Conservation (phyloP, 2,888 invertebrate genomes). For the Aleiodes testaceus region DNA sequence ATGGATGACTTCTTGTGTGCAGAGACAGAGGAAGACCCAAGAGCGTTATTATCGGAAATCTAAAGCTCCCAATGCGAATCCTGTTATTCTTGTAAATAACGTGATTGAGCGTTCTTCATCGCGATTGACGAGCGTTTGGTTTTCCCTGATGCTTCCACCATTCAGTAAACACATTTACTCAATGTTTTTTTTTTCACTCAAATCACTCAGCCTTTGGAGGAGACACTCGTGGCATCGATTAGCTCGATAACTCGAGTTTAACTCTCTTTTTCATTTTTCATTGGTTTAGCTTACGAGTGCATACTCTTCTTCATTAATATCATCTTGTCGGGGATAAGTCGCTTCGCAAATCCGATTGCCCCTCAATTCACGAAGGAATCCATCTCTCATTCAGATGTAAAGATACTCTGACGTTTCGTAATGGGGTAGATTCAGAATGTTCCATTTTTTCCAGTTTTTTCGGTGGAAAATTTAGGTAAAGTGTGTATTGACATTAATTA, state of each 20-base stretch:
- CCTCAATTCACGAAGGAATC: conserved; percentile 38
- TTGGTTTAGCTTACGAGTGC: conserved; percentile 33
- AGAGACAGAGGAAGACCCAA: conserved; percentile 24
- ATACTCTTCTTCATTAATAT: conserved; percentile 45
- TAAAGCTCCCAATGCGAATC: conserved; percentile 46
- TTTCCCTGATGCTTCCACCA: conserved; percentile 30
- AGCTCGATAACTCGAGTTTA: conserved; percentile 6
- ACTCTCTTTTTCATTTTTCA: conserved; percentile 32
- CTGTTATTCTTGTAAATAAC: conserved; percentile 46
- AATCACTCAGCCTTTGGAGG: not conserved
- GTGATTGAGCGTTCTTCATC: conserved; percentile 46
- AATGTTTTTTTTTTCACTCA: not conserved
- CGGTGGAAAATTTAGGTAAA: not conserved
- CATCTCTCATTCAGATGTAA: conserved; percentile 37
- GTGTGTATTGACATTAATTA: too few species aligned
- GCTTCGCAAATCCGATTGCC: conserved; percentile 38
- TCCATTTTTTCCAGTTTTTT: conserved; percentile 31
- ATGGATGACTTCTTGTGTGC: conserved; percentile 37
- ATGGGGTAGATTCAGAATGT: conserved; percentile 32
- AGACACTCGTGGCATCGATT: conserved; percentile 30
- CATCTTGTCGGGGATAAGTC: conserved; percentile 44
- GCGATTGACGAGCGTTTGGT: conserved; percentile 42
- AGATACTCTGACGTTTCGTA: conserved; percentile 18
- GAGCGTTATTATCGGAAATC: conserved; percentile 46
- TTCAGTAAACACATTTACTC: conserved; percentile 45